A percentile compares a stretch with the other conserved stretches of the same genome.
Evolutionary conservation across 2,888 invertebrate species (phyloP).

Genomic region (Pantelozetes paolii): DNA sequence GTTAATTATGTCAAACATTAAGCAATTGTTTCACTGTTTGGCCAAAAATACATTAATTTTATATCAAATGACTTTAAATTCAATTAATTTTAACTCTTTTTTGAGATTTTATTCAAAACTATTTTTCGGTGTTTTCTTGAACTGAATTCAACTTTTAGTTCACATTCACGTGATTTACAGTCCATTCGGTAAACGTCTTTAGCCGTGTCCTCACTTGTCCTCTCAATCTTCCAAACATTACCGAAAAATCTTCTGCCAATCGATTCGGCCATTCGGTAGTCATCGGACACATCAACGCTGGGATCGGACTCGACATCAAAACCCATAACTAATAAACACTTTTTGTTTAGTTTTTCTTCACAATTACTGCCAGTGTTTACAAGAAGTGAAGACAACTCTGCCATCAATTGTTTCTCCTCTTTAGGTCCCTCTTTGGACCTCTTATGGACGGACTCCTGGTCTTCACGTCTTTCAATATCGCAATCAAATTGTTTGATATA

Average conservation of each 20-base stretch:
- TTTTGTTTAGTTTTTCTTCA: neutral
- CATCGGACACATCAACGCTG: neutral
- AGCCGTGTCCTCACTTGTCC: neutral
- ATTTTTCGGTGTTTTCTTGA: too few species aligned
- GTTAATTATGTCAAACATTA: too few species aligned
- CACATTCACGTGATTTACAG: slow-evolving; percentile 1
- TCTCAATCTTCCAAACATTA: slow-evolving; percentile 9
- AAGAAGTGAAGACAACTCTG: slow-evolving; percentile 25
- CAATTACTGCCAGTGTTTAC: slow-evolving; percentile 21
- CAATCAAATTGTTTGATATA: slow-evolving; percentile 8
- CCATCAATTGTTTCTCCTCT: slow-evolving; percentile 27
- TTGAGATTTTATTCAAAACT: neutral
- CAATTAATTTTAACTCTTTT: neutral
- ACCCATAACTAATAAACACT: neutral
- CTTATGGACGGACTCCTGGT: slow-evolving; percentile 1
- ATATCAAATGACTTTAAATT: too few species aligned
- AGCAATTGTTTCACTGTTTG: too few species aligned
- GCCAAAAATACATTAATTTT: too few species aligned
- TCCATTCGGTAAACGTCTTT: neutral
- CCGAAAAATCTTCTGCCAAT: slow-evolving; percentile 16
- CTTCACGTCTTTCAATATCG: neutral
- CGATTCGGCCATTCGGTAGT: neutral
- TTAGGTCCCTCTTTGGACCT: neutral
- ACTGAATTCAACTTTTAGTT: neutral
- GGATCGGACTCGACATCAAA: neutral